These are phyloP conservation scores for Mus spicilegus DNA, from an alignment of 2,113 vertebrate genomes.

Conservation along the genomic window DNA sequence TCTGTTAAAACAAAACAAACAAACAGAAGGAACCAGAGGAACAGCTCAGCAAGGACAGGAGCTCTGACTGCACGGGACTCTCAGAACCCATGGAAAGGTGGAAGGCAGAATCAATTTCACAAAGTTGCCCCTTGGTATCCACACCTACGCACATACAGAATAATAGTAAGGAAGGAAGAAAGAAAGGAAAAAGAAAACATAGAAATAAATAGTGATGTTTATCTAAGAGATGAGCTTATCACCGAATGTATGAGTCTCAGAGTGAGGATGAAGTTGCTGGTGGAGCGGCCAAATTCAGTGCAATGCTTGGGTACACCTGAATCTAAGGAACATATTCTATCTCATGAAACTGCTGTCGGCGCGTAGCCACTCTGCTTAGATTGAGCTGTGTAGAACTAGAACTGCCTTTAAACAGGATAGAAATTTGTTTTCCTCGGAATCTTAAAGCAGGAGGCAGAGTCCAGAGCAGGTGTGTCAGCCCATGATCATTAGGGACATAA, in stretches of 20 bases:
- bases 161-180: neutral
- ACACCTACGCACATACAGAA: neutral
- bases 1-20: neutral
- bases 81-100: neutral
- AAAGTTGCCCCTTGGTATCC: neutral
- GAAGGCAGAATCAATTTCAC: neutral
- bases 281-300: neutral
- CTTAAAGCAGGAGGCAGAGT: conserved; percentile 23
- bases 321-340: neutral
- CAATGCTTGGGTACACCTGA: neutral
- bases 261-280: conserved; percentile 28
- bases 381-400: neutral
- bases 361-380: neutral
- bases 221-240: neutral
- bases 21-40: neutral
- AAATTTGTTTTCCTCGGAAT: conserved; percentile 42
- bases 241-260: neutral
- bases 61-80: neutral
- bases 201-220: neutral
- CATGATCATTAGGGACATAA: neutral
- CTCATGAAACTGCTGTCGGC: neutral
- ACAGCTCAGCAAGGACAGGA: neutral
- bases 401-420: conserved; percentile 20
- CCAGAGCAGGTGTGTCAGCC: neutral
- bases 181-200: neutral